A percentile compares a stretch with the other conserved stretches of the same genome.
These are phyloP conservation scores for Aplysina aerophoba DNA, from an alignment of 37 sponge, comb jelly and placozoan genomes.

Conservation along the genomic window DNA sequence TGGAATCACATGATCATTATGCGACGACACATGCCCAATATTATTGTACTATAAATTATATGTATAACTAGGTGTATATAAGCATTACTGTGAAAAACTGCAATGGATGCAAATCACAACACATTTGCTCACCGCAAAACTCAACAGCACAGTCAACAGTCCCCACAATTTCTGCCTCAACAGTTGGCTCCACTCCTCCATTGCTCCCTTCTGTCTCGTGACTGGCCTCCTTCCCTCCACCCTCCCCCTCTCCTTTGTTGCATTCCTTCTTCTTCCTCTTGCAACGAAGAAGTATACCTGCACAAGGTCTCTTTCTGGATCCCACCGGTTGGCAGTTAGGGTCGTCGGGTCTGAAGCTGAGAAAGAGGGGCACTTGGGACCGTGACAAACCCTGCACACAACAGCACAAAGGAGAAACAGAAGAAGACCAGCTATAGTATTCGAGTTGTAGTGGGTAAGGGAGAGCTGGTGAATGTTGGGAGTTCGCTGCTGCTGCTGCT, in stretches of 20 bases:
- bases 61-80: no score
- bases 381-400: constrained; percentile 27
- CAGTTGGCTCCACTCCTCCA: constrained; percentile 19
- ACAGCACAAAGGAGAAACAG: not conserved
- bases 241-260: not conserved
- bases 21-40: no score
- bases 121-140: constrained; percentile 58
- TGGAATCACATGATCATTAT: no score
- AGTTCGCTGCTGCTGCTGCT: no score
- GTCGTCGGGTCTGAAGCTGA: constrained; percentile 72
- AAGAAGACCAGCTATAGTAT: no score
- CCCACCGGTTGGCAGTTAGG: constrained; percentile 55
- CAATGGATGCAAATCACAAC: not conserved
- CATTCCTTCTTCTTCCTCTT: constrained; percentile 24
- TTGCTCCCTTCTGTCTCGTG: not conserved
- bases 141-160: constrained; percentile 49
- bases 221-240: not conserved
- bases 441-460: no score
- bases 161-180: constrained; percentile 51
- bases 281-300: constrained; percentile 35
- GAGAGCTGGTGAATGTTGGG: no score
- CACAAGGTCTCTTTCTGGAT: constrained; percentile 27
- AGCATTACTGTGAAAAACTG: not conserved
- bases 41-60: no score
- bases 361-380: constrained; percentile 25